Evolutionary conservation across 2,113 vertebrate genomes (phyloP).

Genomic region (Daubentonia madagascariensis): DNA sequence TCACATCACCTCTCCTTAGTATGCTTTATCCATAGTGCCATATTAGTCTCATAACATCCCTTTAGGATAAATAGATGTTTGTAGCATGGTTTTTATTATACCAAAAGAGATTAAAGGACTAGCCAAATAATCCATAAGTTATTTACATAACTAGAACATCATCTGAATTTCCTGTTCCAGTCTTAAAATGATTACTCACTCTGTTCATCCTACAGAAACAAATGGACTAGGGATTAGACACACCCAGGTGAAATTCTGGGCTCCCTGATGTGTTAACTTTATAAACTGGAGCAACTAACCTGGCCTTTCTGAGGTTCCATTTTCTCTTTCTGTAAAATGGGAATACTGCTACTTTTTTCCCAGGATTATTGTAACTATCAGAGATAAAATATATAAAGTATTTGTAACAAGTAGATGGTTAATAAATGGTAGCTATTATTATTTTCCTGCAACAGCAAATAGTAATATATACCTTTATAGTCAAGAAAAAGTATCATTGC

Average conservation of each 20-base stretch:
- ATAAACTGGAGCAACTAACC: background rate
- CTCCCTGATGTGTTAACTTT: background rate
- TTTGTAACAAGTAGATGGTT: background rate
- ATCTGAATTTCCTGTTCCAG: background rate
- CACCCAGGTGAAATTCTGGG: accelerated
- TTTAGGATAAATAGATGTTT: background rate
- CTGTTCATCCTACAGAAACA: background rate
- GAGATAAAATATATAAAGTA: background rate
- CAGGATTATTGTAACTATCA: background rate
- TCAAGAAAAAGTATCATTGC: background rate
- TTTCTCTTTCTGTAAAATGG: background rate
- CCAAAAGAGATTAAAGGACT: background rate
- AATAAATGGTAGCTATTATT: background rate
- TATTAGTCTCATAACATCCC: background rate
- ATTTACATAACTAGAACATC: background rate
- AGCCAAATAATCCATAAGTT: background rate
- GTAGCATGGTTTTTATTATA: background rate
- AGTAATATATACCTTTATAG: background rate
- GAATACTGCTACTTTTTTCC: background rate
- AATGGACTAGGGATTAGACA: background rate
- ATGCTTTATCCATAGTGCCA: background rate
- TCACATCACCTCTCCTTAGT: background rate
- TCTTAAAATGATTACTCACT: background rate
- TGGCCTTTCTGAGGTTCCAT: background rate
- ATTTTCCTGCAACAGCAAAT: conserved; percentile 4